A percentile compares a stretch with the other conserved stretches of the same genome.
These are phyloP conservation scores for Popillia japonica DNA, from an alignment of 1,140 invertebrate genomes.

Conservation along the genomic window DNA sequence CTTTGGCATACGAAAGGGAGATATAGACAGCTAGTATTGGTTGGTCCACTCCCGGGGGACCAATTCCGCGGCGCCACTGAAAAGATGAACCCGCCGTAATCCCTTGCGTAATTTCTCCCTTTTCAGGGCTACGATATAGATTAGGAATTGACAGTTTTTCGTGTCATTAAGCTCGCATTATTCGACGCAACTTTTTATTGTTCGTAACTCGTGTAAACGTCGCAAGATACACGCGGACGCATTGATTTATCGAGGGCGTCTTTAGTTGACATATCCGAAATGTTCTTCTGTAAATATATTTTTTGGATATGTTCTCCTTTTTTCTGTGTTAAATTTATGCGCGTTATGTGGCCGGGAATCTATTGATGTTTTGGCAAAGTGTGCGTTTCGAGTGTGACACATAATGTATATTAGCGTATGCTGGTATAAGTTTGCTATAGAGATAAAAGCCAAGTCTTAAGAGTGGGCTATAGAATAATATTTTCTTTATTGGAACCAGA, in stretches of 20 bases:
- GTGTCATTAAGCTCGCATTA: background rate
- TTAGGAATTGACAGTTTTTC: constrained; percentile 18
- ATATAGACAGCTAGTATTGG: background rate
- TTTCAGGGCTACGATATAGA: background rate
- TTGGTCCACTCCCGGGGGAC: background rate
- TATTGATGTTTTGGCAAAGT: background rate
- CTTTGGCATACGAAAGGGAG: background rate
- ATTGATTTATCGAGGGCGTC: background rate
- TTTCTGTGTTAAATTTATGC: background rate
- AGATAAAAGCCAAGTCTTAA: too few relatives aligned
- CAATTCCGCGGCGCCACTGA: constrained; percentile 1
- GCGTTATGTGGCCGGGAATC: background rate
- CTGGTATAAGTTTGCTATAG: too few relatives aligned
- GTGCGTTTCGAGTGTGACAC: background rate
- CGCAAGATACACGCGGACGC: background rate
- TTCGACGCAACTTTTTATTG: background rate
- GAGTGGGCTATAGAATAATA: too few relatives aligned
- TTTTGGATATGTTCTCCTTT: background rate
- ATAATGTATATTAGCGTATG: too few relatives aligned
- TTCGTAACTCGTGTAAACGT: background rate
- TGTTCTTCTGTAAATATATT: background rate
- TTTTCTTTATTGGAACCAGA: too few relatives aligned
- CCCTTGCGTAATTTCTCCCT: background rate
- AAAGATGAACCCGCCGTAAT: constrained; percentile 1
- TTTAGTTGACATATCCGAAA: background rate